Evolutionary conservation across 2,888 invertebrate genomes (phyloP), one percentile per base, ranked within the genome.

Genomic region (Abscondita cerata): DNA sequence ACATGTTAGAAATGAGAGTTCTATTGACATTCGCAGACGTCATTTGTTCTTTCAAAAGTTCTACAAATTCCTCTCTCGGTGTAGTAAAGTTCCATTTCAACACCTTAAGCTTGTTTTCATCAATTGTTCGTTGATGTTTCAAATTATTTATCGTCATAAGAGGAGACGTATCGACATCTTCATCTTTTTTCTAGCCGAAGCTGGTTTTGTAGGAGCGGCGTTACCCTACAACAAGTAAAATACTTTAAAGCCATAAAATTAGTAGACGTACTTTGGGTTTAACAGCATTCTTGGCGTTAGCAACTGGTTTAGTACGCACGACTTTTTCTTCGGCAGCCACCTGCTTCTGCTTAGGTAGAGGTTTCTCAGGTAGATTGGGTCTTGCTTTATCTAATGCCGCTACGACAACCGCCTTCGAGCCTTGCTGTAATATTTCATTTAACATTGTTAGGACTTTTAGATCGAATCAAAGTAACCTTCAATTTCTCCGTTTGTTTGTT

Each of bases 61-160:
- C 95, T 11, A 95, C 92, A 82, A 97, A 98, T 76, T 99, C 98
- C 72, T 93, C 92, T 19, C 96, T 85, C 0, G 98, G 97, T 0
- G 92, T 88, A 0, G 93, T 91, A 75, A 98, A 98, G 78, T 96
- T 95, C 98, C 98, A 98, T 78, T 95, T 96, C 15, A 98, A 82
- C 3, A 92, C 89, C 83, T 95, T 95, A 59, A 98, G 83, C 78
- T 93, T 93, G 73, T 94, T 95, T 78, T 99, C 98, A 75, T 99
- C 98, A 48, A 95, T 90, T 46, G 94, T 87, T 54, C 99, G 86
- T 78, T 96, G 96, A 77, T 95, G 93, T 80, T 98, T 98, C 51
- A 93, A 84, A 75, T 91, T 93, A 75, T 95, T 95, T 13, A 88
- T 85, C 0, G 90, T 89, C 46, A 97, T 82, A 1, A 95, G 81